phyloP scores from a whole-genome alignment of 2,797 vertebrate species.

The Poecile montanus region DNA sequence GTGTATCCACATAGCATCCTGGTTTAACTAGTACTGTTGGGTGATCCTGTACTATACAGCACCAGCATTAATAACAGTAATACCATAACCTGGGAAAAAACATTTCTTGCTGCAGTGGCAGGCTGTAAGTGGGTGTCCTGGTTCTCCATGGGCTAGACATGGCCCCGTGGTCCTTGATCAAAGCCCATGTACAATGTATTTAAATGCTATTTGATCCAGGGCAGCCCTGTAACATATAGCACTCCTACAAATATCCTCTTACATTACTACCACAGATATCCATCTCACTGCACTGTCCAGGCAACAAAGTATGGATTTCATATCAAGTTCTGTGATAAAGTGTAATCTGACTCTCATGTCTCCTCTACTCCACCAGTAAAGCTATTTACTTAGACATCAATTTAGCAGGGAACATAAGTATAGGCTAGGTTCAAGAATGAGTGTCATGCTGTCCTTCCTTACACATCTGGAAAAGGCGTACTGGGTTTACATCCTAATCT shows the following conservation, averaged over 20 bases:
- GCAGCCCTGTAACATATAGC: background rate
- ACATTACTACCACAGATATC: background rate
- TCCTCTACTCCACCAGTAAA: background rate
- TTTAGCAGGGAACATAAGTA: background rate
- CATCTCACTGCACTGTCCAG: background rate
- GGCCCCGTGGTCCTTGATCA: background rate
- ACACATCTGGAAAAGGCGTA: background rate
- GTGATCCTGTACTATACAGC: background rate
- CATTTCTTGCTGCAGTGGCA: background rate
- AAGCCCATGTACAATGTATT: background rate
- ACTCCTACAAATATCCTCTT: constrained; percentile 30
- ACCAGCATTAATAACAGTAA: background rate
- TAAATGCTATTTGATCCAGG: background rate
- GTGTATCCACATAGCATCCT: background rate
- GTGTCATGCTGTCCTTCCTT: background rate
- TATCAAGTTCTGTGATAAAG: background rate
- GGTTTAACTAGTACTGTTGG: background rate
- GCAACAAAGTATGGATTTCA: background rate
- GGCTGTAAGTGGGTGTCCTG: background rate
- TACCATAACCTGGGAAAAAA: background rate
- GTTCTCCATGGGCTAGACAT: background rate
- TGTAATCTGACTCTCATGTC: background rate
- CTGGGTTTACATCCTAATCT: background rate
- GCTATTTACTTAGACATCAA: background rate
- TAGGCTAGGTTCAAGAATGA: background rate